Evolutionary conservation across 2,888 invertebrate species (phyloP), one percentile per base, ranked within the genome.

Genomic region (Leptopilina syphax): DNA sequence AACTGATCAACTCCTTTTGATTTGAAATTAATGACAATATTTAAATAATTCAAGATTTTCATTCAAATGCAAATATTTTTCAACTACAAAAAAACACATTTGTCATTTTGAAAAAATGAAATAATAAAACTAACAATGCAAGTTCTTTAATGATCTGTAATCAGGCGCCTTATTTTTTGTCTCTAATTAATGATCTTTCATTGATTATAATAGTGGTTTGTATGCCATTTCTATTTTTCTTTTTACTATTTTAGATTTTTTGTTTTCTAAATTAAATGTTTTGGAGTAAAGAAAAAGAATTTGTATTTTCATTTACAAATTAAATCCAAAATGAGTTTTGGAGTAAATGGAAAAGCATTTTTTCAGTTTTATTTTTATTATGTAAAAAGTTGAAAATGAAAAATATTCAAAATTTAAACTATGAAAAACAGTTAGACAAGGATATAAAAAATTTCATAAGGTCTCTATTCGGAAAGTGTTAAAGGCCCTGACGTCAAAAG

Each of bases 401-500:
- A 18, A 18, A 34, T 3, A 34, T 34, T 34, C 34, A 34, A 34
- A 34, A 34, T 34, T 34, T 0, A 34, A 34, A 34, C 3, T 34
- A 4, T 63, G 63, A 18, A 73, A n/a, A 57, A 34, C 13, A 73
- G 57, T 73, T 63, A 63, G 10, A n/a, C 7, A 41, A 34, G 34
- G 9, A n/a, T 57, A 34, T 4, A 34, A 9, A 44, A 12, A 41
- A 1, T 57, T 73, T 57, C 34, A 54, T 18, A 27, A 5, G 50
- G 13, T 27, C 70, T 54, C 27, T 70, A 70, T 54, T 70, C 70
- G 54, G 27, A 70, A 70, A 70, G 70, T 70, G 70, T 13, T 50
- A 73, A 73, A 73, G 18, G 34, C 73, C 57, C 57, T 73, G 73
- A 73, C 73, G 73, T 73, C 73, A 41, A 73, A 63, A 57, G 34